Evolutionary conservation across 2,113 vertebrate genomes (phyloP), one percentile per base, ranked within the genome.

Genomic region (Oncorhynchus masou): DNA sequence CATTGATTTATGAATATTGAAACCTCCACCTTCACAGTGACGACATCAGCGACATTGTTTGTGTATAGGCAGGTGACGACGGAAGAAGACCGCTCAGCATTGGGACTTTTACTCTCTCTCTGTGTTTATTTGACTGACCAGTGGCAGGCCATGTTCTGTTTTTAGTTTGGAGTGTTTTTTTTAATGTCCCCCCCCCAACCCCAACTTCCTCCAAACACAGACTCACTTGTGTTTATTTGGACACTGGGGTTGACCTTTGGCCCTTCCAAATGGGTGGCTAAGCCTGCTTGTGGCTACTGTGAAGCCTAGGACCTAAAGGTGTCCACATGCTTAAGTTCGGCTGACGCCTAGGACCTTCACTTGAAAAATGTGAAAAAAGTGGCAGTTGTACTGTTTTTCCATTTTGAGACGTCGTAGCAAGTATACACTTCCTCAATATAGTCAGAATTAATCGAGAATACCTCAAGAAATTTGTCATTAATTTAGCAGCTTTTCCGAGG

Each of bases 201-300:
- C 27, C 27, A 75, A 51, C 62, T 54, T 15, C 22, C 64, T 7
- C 49, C 20, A 20, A 60, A 84, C 81, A 74, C 78, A 79, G 80
- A 89, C 83, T 76, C 79, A 79, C 80, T 75, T 25, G 81, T 87
- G 88, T 92, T 93, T 92, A 90, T 92, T 92, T 92, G 86, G 86
- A 91, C 84, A 89, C 81, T 49, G 73, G 76, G 78, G 81, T 81
- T 73, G 84, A 92, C 88, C 90, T 87, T 76, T 88, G 88, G 86
- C 89, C 88, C 79, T 16, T 84, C 74, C 85, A 86, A 88, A 88
- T 90, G 83, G 80, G 87, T 82, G 88, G 82, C 45, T 89, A 85
- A 92, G 88, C 85, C 81, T 24, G 66, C 57, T 80, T 57, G 25
- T 19, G 73, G 85, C 87, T 91, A 90, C 89, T 82, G 87, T 89